Base-by-base conservation (phyloP, 2,888 invertebrate genomes). In the Nebria salina region DNA sequence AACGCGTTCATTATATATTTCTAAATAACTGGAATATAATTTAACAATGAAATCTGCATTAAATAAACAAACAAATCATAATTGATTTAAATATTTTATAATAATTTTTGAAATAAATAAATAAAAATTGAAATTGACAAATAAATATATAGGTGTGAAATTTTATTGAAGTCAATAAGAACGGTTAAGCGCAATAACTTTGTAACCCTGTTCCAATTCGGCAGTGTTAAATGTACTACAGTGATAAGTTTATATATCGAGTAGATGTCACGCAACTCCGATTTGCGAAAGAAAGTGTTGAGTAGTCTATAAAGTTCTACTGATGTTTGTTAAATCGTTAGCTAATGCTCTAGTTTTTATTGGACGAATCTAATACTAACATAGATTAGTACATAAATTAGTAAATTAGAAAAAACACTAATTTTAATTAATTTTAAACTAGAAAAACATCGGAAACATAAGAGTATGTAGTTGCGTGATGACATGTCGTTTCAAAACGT, bases 1-100 rank as follows among this genome's bases (percentile, higher is more conserved):
- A n/a, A 95, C 95, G 83, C 93, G 90, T 87, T 93, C 92, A 87
- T 93, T 92, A 87, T 92, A 92, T 84, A 93, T 92, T 87, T 93
- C 92, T 85, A 92, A 88, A 87, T 92, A 92, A 88, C 92, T 92
- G 86, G 65, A 86, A 85, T 84, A 77, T 83, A 82, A 83, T 42
- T 54, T 66, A 43, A 66, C 34, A 15, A 66, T 41, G 9, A 65
- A 75, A 8, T 15, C 72, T 65, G 13, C 72, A 34, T 65, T 65
- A 15, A 74, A 75, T 13, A 54, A 64, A 26, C 64, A 75, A 4
- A 65, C 65, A 65, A 4, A 65, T 65, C 2, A 34, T 34, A 34
- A 5, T 34, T 34, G 34, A 34, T 34, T 1, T 34, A 34, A 5
- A 4, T 34, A 34, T 34, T 34, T 34, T 34, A 34, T 34, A 34